Conservation (phyloP, 2,797 vertebrate genomes). For the Ataeniobius toweri region DNA sequence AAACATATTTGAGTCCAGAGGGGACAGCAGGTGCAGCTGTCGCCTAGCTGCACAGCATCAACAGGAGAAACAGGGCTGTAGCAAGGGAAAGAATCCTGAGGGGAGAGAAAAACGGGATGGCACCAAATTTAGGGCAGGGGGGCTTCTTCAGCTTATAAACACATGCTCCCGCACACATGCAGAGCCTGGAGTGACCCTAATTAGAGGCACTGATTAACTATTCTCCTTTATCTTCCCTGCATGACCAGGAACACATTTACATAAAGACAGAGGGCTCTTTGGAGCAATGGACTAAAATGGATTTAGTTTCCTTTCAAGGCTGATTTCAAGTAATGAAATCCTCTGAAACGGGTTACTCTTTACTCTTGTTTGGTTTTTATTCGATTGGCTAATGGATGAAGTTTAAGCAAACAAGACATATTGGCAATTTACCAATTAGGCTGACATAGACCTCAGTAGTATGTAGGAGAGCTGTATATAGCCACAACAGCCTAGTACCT, state of each 20-base stretch:
- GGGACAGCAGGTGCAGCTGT: slow-evolving; percentile 40
- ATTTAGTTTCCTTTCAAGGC: too few relatives aligned
- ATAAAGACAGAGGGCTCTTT: slow-evolving; percentile 22
- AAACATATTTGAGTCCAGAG: slow-evolving; percentile 23
- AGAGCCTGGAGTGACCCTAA: slow-evolving; percentile 39
- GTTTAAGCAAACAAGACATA: too few relatives aligned
- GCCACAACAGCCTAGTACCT: too few relatives aligned
- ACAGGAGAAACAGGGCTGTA: slow-evolving; percentile 47
- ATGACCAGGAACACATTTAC: slow-evolving; percentile 58
- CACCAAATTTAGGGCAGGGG: slow-evolving; percentile 54
- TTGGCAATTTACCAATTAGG: too few relatives aligned
- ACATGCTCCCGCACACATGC: slow-evolving; percentile 7
- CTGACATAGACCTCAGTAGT: too few relatives aligned
- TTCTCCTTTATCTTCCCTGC: slow-evolving; percentile 69
- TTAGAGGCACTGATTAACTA: slow-evolving; percentile 65
- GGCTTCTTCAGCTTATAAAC: slow-evolving; percentile 47
- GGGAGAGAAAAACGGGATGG: slow-evolving; percentile 1
- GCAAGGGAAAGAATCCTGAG: background rate
- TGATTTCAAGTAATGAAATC: too few relatives aligned
- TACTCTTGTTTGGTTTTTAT: background rate
- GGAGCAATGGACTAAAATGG: too few relatives aligned
- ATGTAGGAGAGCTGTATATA: too few relatives aligned
- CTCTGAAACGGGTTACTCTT: too few relatives aligned
- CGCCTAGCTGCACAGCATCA: slow-evolving; percentile 56
- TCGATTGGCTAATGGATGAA: background rate